These are phyloP conservation scores for Chiridota heheva DNA, from an alignment of 35 echinoderm and acorn worm genomes.

Conservation along the genomic window DNA sequence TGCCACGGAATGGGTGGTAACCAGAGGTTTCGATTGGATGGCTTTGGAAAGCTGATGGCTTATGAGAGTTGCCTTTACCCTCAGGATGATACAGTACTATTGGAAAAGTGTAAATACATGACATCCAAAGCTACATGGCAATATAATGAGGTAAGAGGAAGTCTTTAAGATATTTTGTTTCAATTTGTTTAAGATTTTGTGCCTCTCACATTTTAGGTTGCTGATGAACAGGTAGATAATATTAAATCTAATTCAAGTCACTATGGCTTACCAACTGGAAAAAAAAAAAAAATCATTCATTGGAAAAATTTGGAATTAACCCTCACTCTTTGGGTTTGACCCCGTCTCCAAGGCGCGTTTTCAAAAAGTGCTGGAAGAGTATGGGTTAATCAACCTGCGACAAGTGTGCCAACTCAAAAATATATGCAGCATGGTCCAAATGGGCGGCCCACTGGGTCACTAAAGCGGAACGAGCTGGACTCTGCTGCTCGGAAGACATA, in stretches of 20 bases:
- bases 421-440: too few relatives aligned
- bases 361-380: too few relatives aligned
- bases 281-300: too few relatives aligned
- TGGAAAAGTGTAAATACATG: conserved; percentile 23
- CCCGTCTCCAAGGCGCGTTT: too few relatives aligned
- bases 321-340: too few relatives aligned
- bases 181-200: neutral
- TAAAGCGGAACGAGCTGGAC: too few relatives aligned
- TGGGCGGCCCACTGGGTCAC: too few relatives aligned
- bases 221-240: neutral
- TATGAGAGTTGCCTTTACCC: conserved; percentile 32
- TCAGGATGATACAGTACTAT: neutral
- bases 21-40: conserved; percentile 40
- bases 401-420: too few relatives aligned
- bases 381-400: too few relatives aligned
- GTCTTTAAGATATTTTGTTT: neutral
- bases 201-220: neutral
- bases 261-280: neutral
- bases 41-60: neutral
- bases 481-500: too few relatives aligned
- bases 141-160: conserved; percentile 39
- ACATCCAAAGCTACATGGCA: conserved; percentile 20
- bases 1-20: conserved; percentile 78
- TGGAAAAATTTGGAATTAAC: too few relatives aligned
- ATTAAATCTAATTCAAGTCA: neutral